Base-by-base conservation (phyloP, 2,113 vertebrate genomes). In the Brachyhypopomus occidentalis region DNA sequence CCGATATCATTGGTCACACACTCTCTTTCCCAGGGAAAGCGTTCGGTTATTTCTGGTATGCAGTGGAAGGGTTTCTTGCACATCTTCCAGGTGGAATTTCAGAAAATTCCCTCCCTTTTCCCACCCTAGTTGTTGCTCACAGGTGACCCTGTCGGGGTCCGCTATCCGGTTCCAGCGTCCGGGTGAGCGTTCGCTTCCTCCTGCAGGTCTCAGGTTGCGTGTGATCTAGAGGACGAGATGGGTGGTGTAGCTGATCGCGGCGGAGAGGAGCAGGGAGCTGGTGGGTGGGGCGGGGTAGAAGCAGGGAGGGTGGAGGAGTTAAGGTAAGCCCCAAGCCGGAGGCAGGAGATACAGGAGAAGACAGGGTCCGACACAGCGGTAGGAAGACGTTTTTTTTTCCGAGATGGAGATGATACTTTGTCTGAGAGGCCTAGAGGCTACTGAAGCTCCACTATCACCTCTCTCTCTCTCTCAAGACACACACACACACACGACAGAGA, bases 391-490 rank as follows among this genome's bases (percentile, higher is more conserved):
- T n/a, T 16, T 41, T 66, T 60, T 78, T 17, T n/a, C n/a, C n/a
- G 30, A 62, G 62, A 52, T 12, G 22, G 69, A 77, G 81, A 72
- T 66, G 76, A 78, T 83, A 34, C 75, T 78, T 83, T 56, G n/a
- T 78, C 66, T n/a, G 45, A 41, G n/a, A 72, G 41, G 34, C 75
- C 75, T 72, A 30, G 74, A 71, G 81, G 69, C 64, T 59, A 25
- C 30, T 22, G 56, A 14, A 60, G 73, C 67, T 48, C 48, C n/a
- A 34, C 75, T 67, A 72, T 66, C 69, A 72, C 69, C 17, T 73
- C 76, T 60, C 45, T 14, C 41, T 45, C 41, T 45, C 45, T 14
- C 45, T 52, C 77, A n/a, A n/a, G n/a, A n/a, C n/a, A 79, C 76
- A 38, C 27, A 17, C 25, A 58, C 27, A 58, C 79, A 75, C 30